These are phyloP conservation scores for Ranitomeya imitator DNA, from an alignment of 2,113 vertebrate species.

Conservation along the genomic window DNA sequence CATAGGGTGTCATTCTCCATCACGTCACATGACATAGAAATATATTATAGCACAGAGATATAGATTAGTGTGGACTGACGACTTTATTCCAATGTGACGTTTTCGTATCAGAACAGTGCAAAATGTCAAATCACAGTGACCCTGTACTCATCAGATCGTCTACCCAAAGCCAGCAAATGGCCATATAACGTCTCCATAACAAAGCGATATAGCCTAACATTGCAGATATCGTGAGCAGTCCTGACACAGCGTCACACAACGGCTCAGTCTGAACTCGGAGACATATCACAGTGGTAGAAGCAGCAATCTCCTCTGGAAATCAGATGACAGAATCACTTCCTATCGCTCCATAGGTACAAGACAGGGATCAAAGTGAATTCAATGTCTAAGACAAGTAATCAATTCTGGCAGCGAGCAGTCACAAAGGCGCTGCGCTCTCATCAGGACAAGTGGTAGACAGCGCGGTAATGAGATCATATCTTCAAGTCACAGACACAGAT, in stretches of 20 bases:
- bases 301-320: slow-evolving; percentile 7
- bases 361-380: slow-evolving; percentile 9
- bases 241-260: neutral
- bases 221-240: neutral
- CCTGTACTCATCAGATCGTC: neutral
- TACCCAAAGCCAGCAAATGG: neutral
- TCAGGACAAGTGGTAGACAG: slow-evolving; percentile 16
- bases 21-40: no score
- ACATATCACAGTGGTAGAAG: neutral
- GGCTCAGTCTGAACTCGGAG: no score
- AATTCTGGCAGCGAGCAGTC: neutral
- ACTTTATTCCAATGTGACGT: no score
- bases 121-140: neutral
- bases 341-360: neutral
- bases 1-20: no score
- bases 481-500: neutral
- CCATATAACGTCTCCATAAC: neutral
- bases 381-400: slow-evolving; percentile 27
- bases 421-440: slow-evolving; percentile 5
- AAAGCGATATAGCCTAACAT: neutral
- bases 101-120: neutral
- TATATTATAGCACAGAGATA: no score
- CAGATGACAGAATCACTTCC: neutral
- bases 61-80: no score
- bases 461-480: slow-evolving; percentile 26